Base-by-base conservation (phyloP, 2,113 vertebrate genomes). In the Colinus virginianus region DNA sequence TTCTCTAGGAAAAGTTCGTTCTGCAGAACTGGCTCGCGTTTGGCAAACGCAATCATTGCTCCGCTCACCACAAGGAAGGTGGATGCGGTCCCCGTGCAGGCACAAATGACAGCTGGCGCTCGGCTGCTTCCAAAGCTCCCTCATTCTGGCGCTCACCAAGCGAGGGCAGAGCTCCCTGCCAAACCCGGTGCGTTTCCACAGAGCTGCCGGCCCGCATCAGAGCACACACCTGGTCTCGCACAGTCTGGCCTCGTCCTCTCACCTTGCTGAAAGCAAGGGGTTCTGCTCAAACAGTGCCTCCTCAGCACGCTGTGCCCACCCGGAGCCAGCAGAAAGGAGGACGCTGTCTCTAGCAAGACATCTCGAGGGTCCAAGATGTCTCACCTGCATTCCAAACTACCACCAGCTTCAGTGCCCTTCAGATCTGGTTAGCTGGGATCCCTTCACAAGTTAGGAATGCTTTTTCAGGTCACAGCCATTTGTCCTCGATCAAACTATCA, bases 111-210 rank as follows among this genome's bases (percentile, higher is more conserved):
- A 78, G 16, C 26, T 25, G 25, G 26, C 76, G 45, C 36, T 36
- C 14, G 59, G 68, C n/a, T 42, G 13, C 34, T 70, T 66, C 49
- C 61, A 59, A 84, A 68, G 43, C 62, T 69, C 48, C 67, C 48
- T 46, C 46, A 64, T 46, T 40, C 74, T 15, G 11, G 15, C 48
- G 34, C 68, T 53, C 30, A 79, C 38, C 51, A 38, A 30, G 13
- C 4, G 6, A 64, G 38, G 62, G 40, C 68, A 75, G 25, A 48
- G 30, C 49, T 64, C 72, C 62, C 42, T 30, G n/a, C 30, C 67
- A 58, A 9, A n/a, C 13, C 49, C 13, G 22, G 18, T 0, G 1
- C 1, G 1, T 43, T 62, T 64, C 66, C 71, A 43, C 48, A 36
- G 26, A 25, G 23, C 61, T 55, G 26, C 49, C 62, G 70, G 79